Conservation (phyloP, 2,797 vertebrate species). For the Micropoecilia bifurca region DNA sequence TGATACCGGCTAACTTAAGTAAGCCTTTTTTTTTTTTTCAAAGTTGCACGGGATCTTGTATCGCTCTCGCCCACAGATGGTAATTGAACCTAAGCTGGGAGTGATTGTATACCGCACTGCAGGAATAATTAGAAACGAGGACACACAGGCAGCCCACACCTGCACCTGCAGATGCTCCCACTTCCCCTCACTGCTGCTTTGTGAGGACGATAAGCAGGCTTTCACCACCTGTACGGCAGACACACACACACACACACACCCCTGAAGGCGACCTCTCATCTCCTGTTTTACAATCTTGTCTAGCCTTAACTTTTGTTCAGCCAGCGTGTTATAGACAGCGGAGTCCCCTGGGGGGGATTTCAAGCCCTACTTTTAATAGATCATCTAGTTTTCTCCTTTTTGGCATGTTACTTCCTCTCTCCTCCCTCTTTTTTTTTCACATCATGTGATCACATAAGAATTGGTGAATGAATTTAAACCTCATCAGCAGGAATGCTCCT, state of each 20-base stretch:
- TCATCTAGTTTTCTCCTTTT: neutral
- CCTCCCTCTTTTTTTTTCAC: neutral
- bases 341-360: neutral
- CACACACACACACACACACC: conserved; percentile 14
- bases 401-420: neutral
- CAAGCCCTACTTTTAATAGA: conserved; percentile 3
- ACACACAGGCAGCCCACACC: conserved; percentile 15
- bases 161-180: conserved; percentile 48
- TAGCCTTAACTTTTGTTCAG: conserved; percentile 24
- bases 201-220: conserved; percentile 13
- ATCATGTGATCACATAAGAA: neutral
- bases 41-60: conserved; percentile 39
- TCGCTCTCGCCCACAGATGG: conserved; percentile 53
- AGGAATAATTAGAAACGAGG: conserved; percentile 67
- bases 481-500: conserved; percentile 1
- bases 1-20: conserved; percentile 35
- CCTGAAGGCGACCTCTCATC: conserved; percentile 27
- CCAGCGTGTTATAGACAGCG: neutral
- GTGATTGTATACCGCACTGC: conserved; percentile 14
- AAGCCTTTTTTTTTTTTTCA: conserved; percentile 11
- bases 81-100: conserved; percentile 44
- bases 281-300: neutral
- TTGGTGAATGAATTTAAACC: conserved; percentile 1
- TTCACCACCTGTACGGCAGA: conserved; percentile 21
- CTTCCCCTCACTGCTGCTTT: conserved; percentile 18